These are phyloP conservation scores for Escarpia spicata DNA, from an alignment of 2,888 invertebrate genomes.

Conservation along the genomic window DNA sequence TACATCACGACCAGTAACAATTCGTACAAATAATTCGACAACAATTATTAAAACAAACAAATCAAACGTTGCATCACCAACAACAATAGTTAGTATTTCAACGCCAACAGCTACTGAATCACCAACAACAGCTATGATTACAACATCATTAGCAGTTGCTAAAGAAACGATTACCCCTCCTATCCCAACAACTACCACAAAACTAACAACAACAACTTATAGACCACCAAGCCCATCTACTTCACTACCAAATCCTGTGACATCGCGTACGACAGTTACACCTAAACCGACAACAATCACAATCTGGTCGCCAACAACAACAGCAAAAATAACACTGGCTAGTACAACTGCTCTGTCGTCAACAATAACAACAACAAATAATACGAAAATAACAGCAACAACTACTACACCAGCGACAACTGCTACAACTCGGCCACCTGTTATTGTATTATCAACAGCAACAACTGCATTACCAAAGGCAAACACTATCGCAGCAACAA, in stretches of 20 bases:
- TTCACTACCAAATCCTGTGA: background rate
- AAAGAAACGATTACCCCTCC: background rate
- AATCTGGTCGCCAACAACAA: background rate
- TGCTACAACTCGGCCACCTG: background rate
- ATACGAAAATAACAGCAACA: background rate
- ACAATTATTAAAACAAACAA: background rate
- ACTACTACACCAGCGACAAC: background rate
- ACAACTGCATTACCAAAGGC: background rate
- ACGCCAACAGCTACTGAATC: background rate
- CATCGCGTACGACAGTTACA: background rate
- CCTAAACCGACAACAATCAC: background rate
- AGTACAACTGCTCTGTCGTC: background rate
- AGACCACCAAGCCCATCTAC: background rate
- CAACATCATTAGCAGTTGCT: background rate
- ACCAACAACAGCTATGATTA: background rate
- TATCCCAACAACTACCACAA: background rate
- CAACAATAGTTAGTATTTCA: background rate
- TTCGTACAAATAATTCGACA: background rate
- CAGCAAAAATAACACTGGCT: background rate
- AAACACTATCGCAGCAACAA: background rate
- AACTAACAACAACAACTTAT: background rate
- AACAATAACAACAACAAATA: background rate
- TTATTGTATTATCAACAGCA: background rate
- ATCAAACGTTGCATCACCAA: background rate
- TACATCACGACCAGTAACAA: background rate